A percentile compares a stretch with the other conserved stretches of the same genome.
phyloP scores from a whole-genome alignment of 2,113 vertebrate species.

The Neolamprologus sp. region DNA sequence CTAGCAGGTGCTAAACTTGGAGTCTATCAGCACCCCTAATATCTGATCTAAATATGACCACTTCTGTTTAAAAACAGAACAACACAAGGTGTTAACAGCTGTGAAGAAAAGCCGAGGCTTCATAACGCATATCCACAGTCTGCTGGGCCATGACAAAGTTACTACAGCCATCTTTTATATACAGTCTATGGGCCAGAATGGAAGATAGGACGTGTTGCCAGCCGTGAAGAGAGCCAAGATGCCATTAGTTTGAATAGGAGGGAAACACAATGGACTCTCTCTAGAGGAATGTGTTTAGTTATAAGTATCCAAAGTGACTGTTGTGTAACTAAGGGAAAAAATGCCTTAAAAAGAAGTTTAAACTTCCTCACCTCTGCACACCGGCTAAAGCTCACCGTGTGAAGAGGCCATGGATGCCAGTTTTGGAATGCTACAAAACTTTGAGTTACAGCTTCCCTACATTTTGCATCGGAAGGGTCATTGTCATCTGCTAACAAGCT shows the following conservation, averaged over 20 bases:
- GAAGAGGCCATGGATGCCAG: neutral
- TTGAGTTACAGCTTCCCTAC: neutral
- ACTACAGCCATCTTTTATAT: neutral
- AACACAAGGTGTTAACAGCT: neutral
- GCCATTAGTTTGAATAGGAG: neutral
- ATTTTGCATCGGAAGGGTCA: neutral
- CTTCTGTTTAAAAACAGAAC: neutral
- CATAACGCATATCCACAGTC: neutral
- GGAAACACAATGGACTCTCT: neutral
- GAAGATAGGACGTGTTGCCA: neutral
- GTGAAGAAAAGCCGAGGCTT: neutral
- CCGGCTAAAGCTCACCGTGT: neutral
- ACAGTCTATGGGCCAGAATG: neutral
- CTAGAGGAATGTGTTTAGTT: rapidly evolving
- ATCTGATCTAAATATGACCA: neutral
- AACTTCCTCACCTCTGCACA: neutral
- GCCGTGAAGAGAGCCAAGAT: neutral
- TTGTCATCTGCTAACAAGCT: neutral
- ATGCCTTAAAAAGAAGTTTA: neutral
- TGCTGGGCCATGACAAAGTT: neutral
- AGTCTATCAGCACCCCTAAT: neutral
- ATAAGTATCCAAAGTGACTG: neutral
- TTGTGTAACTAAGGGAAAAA: neutral
- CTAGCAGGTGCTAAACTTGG: rapidly evolving
- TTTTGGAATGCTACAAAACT: neutral